Evolutionary conservation across 2,113 vertebrate genomes (phyloP), one percentile per base, ranked within the genome.

Genomic region (Marcusenius ussheri): DNA sequence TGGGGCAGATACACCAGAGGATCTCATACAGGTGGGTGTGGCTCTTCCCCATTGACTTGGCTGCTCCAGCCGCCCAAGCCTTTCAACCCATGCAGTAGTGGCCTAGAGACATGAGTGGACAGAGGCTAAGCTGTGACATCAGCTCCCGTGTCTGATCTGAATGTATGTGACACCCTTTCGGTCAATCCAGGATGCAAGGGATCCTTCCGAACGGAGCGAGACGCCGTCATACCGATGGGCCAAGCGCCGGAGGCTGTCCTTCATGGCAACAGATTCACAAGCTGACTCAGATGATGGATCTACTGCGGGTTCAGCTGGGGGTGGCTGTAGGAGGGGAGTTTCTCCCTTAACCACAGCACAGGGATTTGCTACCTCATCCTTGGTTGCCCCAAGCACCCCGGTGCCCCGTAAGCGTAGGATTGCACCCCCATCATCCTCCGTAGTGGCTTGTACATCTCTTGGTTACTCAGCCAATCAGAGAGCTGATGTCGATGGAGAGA

Each of bases 181-280:
- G 74, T 31, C 86, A 5, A 9, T 42, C 46, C 56, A n/a, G 35
- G 19, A n/a, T 83, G 89, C 31, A 87, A 80, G 35, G 86, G 90
- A 89, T 84, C 46, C 88, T 3, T 39, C 10, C 5, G 66, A 91
- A 88, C 66, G 87, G 4, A 77, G 83, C 84, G 88, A 74, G 53
- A 91, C 91, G 49, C 90, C 88, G 8, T 83, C 92, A 2, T 90
- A 66, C 35, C 88, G 86, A n/a, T 90, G 53, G n/a, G 53, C 89
- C 35, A 95, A 95, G 27, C 94, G 94, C 27, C 83, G 91, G 45
- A 91, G 88, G 10, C 27, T 94, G 58, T 88, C 27, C 3, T 21
- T 53, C 27, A 42, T 31, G 0, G 49, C 2, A 3, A 0, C 50
- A 39, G 49, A 80, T 51, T 45, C 8, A 46, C 90, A 39, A 51